These are phyloP conservation scores for Antedon mediterranea DNA, from an alignment of 53 echinoderm and acorn worm genomes.

Conservation along the genomic window DNA sequence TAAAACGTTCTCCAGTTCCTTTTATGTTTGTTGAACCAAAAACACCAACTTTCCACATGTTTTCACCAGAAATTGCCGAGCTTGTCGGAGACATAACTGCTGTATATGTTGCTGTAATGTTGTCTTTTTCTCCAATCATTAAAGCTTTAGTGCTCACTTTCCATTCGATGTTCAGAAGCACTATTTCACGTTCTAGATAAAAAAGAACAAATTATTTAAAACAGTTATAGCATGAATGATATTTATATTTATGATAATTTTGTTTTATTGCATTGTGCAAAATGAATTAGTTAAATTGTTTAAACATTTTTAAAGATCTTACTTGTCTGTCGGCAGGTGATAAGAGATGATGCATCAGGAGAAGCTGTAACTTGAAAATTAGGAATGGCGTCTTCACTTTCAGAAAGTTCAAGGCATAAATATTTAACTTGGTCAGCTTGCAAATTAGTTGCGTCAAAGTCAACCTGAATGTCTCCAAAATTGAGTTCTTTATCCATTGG, in stretches of 20 bases:
- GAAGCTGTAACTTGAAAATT: slow-evolving; percentile 26
- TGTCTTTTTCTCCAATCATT: background rate
- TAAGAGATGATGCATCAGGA: slow-evolving; percentile 10
- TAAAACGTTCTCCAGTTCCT: slow-evolving; percentile 52
- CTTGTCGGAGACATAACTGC: background rate
- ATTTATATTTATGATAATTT: too few species aligned
- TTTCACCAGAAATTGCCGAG: slow-evolving; percentile 37
- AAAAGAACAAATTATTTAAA: background rate
- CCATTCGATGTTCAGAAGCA: background rate
- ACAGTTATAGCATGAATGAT: too few species aligned
- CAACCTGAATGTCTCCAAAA: slow-evolving; percentile 5
- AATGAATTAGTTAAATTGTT: too few species aligned
- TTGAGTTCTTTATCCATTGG: slow-evolving; percentile 1
- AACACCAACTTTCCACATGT: slow-evolving; percentile 74
- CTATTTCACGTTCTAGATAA: background rate
- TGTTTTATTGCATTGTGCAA: too few species aligned
- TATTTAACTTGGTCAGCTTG: slow-evolving; percentile 24
- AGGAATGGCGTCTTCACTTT: slow-evolving; percentile 26
- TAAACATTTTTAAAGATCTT: too few species aligned
- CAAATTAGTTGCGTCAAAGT: slow-evolving; percentile 19
- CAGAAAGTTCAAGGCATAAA: slow-evolving; percentile 36
- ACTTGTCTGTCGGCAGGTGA: slow-evolving; percentile 15
- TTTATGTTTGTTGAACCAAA: slow-evolving; percentile 41
- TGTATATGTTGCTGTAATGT: background rate
- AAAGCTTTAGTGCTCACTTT: background rate